Evolutionary conservation across 2,797 vertebrate species (phyloP).

Genomic region (Siniperca obscura): DNA sequence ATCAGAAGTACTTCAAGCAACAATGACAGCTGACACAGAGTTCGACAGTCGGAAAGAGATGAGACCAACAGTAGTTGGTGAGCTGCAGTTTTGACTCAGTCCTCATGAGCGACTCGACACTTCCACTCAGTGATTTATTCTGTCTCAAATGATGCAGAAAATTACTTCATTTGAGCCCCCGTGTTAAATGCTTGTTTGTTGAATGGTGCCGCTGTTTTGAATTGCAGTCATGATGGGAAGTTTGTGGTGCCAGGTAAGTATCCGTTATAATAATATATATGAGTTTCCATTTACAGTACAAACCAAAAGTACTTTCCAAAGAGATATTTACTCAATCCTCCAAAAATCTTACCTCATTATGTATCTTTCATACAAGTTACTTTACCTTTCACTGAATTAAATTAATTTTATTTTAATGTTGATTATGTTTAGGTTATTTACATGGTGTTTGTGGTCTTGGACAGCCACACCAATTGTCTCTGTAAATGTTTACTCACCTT

Average conservation of each 20-base stretch:
- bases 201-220: constrained; percentile 59
- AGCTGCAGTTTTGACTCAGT: constrained; percentile 47
- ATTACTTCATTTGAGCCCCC: constrained; percentile 68
- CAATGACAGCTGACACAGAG: constrained; percentile 46
- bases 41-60: constrained; percentile 29
- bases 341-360: not conserved
- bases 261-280: not conserved
- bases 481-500: not conserved
- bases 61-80: constrained; percentile 14
- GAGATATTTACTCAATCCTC: not conserved
- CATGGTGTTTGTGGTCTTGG: not conserved
- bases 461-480: not conserved
- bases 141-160: constrained; percentile 78
- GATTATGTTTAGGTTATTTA: not conserved
- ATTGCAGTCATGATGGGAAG: constrained; percentile 43
- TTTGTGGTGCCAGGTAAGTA: constrained; percentile 32
- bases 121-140: constrained; percentile 63
- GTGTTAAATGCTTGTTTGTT: constrained; percentile 71
- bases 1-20: constrained; percentile 41
- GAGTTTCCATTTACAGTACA: constrained; percentile 23
- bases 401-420: not conserved
- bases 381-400: not conserved
- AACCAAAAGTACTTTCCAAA: constrained; percentile 8
- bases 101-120: constrained; percentile 36
- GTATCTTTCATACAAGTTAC: not conserved